Conservation (phyloP, 2,888 invertebrate genomes). For the Drosophila setosimentum region DNA sequence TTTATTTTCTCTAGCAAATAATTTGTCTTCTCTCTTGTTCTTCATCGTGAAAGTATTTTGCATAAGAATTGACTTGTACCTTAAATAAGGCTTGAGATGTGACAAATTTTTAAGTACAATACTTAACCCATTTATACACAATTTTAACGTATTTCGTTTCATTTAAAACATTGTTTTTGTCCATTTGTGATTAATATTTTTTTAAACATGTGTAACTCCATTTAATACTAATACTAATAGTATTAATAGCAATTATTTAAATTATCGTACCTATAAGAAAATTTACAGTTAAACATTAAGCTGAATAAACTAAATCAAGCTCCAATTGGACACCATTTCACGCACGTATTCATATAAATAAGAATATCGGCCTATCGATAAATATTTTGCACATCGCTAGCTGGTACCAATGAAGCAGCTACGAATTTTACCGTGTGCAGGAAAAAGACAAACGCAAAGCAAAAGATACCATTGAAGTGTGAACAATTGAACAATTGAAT, state of each 20-base stretch:
- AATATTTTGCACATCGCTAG: slow-evolving; percentile 14
- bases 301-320: neutral
- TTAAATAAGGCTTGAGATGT: neutral
- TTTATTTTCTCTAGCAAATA: neutral
- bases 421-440: slow-evolving; percentile 12
- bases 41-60: neutral
- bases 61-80: neutral
- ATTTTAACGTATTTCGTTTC: neutral
- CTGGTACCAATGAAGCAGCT: slow-evolving; percentile 3
- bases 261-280: neutral
- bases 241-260: neutral
- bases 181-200: neutral
- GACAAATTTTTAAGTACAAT: neutral
- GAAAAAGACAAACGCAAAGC: slow-evolving; percentile 6
- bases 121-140: neutral
- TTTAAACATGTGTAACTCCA: neutral
- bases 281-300: neutral
- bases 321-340: neutral
- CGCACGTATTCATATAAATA: neutral
- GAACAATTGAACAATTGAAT: slow-evolving; percentile 37
- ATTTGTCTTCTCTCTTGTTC: neutral
- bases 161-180: neutral
- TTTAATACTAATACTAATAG: neutral
- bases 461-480: slow-evolving; percentile 34
- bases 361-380: slow-evolving; percentile 20